A percentile compares a stretch with the other conserved stretches of the same genome.
Evolutionary conservation across 2,797 vertebrate species (phyloP).

Genomic region (Pteronotus mesoamericanus): DNA sequence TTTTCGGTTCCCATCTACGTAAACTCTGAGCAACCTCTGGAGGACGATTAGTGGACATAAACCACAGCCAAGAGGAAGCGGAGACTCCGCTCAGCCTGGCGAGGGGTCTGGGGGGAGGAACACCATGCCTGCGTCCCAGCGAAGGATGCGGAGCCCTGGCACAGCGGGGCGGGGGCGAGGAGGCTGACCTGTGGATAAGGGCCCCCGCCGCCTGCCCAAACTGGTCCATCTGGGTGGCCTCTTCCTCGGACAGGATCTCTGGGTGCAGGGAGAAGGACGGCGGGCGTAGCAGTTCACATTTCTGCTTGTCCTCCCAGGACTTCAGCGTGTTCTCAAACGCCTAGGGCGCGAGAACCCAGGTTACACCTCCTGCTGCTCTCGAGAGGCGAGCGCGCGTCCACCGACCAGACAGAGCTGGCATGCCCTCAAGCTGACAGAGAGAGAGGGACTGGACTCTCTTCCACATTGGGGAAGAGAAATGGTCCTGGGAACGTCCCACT

Average conservation of each 20-base stretch:
- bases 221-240: conserved; percentile 90
- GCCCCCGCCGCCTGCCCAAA: conserved; percentile 92
- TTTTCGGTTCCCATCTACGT: not conserved
- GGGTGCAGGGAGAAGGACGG: conserved; percentile 87
- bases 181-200: conserved; percentile 88
- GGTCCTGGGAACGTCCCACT: not conserved
- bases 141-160: fast-evolving
- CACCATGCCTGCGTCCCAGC: fast-evolving
- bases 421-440: fast-evolving
- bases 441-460: fast-evolving
- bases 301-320: conserved; percentile 98
- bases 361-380: fast-evolving
- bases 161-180: fast-evolving
- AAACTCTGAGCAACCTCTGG: not conserved
- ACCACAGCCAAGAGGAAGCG: too few species aligned
- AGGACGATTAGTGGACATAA: fast-evolving
- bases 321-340: conserved; percentile 97
- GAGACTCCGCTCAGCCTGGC: fast-evolving
- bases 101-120: fast-evolving
- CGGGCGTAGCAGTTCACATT: conserved; percentile 90
- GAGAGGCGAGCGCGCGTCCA: fast-evolving
- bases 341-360: conserved; percentile 75
- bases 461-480: fast-evolving
- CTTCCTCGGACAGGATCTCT: conserved; percentile 92
- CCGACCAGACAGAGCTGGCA: fast-evolving